These are phyloP conservation scores for Agrochola lychnidis DNA, from an alignment of 2,888 invertebrate species.

Conservation along the genomic window DNA sequence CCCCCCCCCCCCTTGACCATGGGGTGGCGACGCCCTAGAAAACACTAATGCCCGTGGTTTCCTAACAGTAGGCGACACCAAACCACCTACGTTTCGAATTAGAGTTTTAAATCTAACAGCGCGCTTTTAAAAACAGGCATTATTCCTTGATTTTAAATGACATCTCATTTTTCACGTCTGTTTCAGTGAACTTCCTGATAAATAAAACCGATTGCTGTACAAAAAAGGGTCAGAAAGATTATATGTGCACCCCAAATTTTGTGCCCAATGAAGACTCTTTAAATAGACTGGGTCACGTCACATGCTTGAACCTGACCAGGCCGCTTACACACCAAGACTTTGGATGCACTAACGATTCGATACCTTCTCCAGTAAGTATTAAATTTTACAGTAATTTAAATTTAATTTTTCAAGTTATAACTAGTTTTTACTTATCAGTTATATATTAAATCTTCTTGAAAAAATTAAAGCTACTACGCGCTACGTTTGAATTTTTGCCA, in stretches of 20 bases:
- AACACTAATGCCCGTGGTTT: too few relatives aligned
- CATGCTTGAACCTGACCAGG: conserved; percentile 73
- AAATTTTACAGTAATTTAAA: background rate
- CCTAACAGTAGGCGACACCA: too few relatives aligned
- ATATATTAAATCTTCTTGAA: too few relatives aligned
- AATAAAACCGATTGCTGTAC: conserved; percentile 34
- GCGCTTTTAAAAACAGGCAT: background rate
- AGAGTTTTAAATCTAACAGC: too few relatives aligned
- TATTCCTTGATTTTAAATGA: background rate
- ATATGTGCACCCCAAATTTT: conserved; percentile 65
- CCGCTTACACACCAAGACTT: conserved; percentile 69
- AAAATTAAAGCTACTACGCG: too few relatives aligned
- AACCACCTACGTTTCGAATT: too few relatives aligned
- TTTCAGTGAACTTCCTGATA: conserved; percentile 4
- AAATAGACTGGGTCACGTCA: conserved; percentile 69
- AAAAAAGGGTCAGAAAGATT: conserved; percentile 61
- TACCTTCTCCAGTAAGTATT: conserved; percentile 27
- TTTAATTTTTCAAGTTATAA: background rate
- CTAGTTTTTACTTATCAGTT: too few relatives aligned
- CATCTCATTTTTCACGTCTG: background rate
- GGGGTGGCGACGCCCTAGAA: too few relatives aligned
- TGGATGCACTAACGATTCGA: conserved; percentile 64
- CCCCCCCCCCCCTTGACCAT: too few relatives aligned
- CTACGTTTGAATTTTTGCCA: too few relatives aligned
- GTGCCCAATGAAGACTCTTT: conserved; percentile 70